Conservation (phyloP, 1,140 invertebrate species). For the Camponotus vicinus region DNA sequence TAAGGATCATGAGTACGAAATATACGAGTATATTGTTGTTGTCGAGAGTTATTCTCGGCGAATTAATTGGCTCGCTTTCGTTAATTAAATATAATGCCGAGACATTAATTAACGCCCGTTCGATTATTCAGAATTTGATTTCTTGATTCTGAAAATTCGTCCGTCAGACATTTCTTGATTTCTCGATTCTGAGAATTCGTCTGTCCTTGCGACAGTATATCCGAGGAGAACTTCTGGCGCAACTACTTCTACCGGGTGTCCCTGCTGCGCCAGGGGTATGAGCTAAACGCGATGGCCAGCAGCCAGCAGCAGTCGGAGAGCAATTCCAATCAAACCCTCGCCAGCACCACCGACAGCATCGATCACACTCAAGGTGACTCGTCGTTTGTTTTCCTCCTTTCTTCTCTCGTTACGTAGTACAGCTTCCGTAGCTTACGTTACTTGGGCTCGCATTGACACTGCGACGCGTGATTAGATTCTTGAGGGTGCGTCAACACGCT, state of each 20-base stretch:
- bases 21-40: no score
- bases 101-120: constrained; percentile 20
- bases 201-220: constrained; percentile 90
- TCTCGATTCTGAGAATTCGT: not conserved
- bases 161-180: not conserved
- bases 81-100: not conserved
- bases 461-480: constrained; percentile 43
- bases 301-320: constrained; percentile 82
- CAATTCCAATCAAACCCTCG: constrained; percentile 81
- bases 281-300: constrained; percentile 90
- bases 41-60: not conserved
- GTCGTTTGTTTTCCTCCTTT: not conserved
- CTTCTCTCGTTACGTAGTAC: constrained; percentile 36
- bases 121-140: not conserved
- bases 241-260: constrained; percentile 99
- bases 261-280: constrained; percentile 98
- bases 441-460: constrained; percentile 23
- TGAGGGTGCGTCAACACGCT: constrained; percentile 29
- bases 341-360: constrained; percentile 82
- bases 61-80: not conserved
- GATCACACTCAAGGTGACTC: constrained; percentile 84
- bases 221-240: constrained; percentile 99
- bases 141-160: not conserved
- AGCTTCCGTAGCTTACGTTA: constrained; percentile 46
- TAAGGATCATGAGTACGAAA: no score